phyloP scores from a whole-genome alignment of 1,140 invertebrate species.

The Frieseomelitta varia region DNA sequence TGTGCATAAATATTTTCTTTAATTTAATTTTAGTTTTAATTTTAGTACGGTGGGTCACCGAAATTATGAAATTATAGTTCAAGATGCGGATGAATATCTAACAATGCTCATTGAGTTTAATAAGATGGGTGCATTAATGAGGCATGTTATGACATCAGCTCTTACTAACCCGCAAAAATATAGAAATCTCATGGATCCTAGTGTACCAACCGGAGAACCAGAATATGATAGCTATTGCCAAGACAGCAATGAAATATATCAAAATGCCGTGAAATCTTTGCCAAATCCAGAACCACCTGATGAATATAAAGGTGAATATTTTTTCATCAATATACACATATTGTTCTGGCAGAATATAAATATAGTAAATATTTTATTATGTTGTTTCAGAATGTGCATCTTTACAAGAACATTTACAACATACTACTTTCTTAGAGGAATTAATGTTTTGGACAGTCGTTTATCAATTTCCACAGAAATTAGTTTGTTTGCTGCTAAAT shows the following conservation, averaged over 20 bases:
- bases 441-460: constrained; percentile 99
- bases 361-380: constrained; percentile 42
- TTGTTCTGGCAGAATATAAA: background rate
- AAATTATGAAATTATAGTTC: constrained; percentile 86
- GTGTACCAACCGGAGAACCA: constrained; percentile 75
- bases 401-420: constrained; percentile 89
- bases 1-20: constrained; percentile 1
- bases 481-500: constrained; percentile 97
- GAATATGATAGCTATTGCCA: constrained; percentile 89
- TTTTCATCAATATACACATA: background rate
- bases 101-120: constrained; percentile 95
- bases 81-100: constrained; percentile 92
- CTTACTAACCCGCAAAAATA: constrained; percentile 91
- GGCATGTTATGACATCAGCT: constrained; percentile 93
- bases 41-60: constrained; percentile 74
- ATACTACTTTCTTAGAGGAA: constrained; percentile 96
- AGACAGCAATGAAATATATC: constrained; percentile 89
- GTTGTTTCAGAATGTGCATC: constrained; percentile 87
- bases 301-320: constrained; percentile 85
- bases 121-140: constrained; percentile 97
- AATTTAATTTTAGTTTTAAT: no score
- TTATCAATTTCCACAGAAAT: constrained; percentile 98
- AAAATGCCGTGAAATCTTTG: constrained; percentile 89
- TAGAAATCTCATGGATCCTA: constrained; percentile 77
- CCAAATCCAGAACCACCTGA: constrained; percentile 91